Conservation (phyloP, 2,888 invertebrate species). For the Cremastobaeus sp. region DNA sequence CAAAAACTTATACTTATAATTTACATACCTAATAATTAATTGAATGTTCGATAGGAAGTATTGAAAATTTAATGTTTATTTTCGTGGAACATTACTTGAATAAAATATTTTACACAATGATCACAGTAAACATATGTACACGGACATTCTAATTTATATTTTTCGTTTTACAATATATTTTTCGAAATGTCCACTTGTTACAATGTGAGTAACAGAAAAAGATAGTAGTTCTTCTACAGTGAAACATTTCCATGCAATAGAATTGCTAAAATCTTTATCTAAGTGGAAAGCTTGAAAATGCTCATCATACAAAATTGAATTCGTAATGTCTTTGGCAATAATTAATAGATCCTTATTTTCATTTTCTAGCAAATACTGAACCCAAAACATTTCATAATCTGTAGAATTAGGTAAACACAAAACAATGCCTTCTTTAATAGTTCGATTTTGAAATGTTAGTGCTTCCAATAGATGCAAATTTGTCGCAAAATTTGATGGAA, state of each 20-base stretch:
- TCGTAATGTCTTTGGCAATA: slow-evolving; percentile 2
- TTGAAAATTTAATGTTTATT: too few species aligned
- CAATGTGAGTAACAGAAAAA: not conserved
- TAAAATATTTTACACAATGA: too few species aligned
- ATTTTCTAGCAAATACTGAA: slow-evolving; percentile 12
- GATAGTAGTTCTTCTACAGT: not conserved
- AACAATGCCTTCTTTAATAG: slow-evolving; percentile 11
- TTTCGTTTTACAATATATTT: not conserved
- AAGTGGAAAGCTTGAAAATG: slow-evolving; percentile 6
- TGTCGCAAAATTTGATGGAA: slow-evolving; percentile 9
- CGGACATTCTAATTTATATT: not conserved
- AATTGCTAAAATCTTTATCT: not conserved
- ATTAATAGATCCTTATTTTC: slow-evolving; percentile 12
- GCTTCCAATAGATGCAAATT: not conserved
- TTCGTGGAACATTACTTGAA: too few species aligned
- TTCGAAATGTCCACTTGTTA: not conserved
- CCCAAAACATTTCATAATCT: slow-evolving; percentile 18
- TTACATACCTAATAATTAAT: too few species aligned
- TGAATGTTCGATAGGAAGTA: too few species aligned
- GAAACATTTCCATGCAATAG: not conserved
- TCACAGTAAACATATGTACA: too few species aligned
- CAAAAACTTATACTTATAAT: too few species aligned
- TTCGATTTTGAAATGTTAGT: slow-evolving; percentile 7
- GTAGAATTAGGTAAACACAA: not conserved
- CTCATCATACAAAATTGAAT: not conserved